phyloP scores from a whole-genome alignment of 2,113 vertebrate species.

The Cricetomys ansorgei region DNA sequence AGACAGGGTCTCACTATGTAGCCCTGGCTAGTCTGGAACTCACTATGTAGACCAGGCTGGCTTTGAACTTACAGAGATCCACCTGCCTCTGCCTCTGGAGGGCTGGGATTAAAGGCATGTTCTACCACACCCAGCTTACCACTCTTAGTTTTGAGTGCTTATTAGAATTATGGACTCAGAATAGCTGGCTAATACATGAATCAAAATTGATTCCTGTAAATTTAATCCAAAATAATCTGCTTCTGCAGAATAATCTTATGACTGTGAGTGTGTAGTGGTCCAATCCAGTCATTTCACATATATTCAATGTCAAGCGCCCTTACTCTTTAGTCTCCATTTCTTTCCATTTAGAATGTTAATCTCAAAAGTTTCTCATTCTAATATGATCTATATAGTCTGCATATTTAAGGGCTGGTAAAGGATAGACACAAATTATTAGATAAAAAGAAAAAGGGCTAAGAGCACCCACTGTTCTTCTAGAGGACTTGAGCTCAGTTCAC shows the following conservation, averaged over 20 bases:
- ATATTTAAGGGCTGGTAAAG: background rate
- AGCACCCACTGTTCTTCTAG: no score
- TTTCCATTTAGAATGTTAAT: conserved; percentile 49
- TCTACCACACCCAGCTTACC: background rate
- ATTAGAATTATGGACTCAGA: conserved; percentile 23
- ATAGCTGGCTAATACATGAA: background rate
- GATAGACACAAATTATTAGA: background rate
- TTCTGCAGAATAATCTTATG: conserved; percentile 25
- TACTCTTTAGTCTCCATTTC: background rate
- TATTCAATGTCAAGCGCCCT: background rate
- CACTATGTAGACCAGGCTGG: no score
- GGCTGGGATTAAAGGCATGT: background rate
- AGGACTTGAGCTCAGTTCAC: background rate
- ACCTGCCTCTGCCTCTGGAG: background rate
- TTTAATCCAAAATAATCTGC: background rate
- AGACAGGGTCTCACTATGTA: background rate
- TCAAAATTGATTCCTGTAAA: conserved; percentile 23
- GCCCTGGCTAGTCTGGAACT: background rate
- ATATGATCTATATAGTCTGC: background rate
- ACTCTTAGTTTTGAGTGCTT: background rate
- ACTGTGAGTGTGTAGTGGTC: background rate
- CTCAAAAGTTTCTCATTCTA: conserved; percentile 29
- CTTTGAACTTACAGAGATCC: background rate
- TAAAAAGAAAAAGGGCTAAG: background rate
- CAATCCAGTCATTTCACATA: background rate